Evolutionary conservation across 2,888 invertebrate genomes (phyloP), one percentile per base, ranked within the genome.

Genomic region (Phasia obesa): DNA sequence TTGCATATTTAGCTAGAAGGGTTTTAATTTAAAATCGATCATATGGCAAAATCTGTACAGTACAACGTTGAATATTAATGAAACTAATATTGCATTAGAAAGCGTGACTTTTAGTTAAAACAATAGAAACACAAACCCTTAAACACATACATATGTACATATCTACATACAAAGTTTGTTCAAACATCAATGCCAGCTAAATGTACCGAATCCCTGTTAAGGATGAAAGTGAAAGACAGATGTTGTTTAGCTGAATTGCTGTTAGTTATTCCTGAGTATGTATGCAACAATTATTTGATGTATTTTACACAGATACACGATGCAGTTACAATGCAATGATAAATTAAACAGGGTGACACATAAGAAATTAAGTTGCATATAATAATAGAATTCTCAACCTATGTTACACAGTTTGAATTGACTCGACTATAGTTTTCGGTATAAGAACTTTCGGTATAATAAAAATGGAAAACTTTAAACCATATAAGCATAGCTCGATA

Each of bases 11-110:
- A 17, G 23, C 17, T 25, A 11, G n/a, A 67, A 42, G 4, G 21
- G 17, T 38, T 51, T n/a, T 74, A 55, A 64, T 35, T 55, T 9
- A 35, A 64, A 74, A 74, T 74, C 64, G 17, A 74, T 47, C 13
- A 57, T 74, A 53, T 53, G 62, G 13, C n/a, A 53, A 62, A 69
- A 69, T 69, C 53, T 53, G 7, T n/a, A 44, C 1, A 60, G 53
- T 51, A 35, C 76, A 59, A 60, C 59, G 60, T 69, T 59, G 49
- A 60, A 76, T 69, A 76, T 59, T 76, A 76, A 76, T 76, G 51
- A 60, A 51, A 69, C 67, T 76, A 76, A 67, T 76, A 59, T 60
- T 76, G 60, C 17, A 17, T 76, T 67, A 27, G 25, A 60, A 42
- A 60, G 51, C 67, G 67, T 67, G 76, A 76, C 60, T 69, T 59